A percentile compares a stretch with the other conserved stretches of the same genome.
These are phyloP conservation scores for Gymnocheta viridis DNA, from an alignment of 2,888 invertebrate species.

Conservation along the genomic window DNA sequence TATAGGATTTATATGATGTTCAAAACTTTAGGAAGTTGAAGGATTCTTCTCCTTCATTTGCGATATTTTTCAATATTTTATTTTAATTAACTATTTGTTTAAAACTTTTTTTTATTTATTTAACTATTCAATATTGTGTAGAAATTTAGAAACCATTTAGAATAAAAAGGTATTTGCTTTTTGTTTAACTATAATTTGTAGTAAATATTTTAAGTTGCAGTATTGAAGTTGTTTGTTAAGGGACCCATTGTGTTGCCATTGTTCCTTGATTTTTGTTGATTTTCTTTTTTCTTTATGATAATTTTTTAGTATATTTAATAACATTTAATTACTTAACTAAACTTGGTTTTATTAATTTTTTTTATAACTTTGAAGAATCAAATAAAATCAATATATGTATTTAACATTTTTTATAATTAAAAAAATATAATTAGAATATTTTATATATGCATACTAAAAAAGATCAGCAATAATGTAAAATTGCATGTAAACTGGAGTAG, in stretches of 20 bases:
- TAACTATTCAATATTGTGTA: constrained; percentile 27
- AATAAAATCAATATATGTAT: neutral
- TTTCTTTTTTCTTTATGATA: neutral
- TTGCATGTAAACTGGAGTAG: too few species aligned
- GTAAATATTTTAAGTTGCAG: constrained; percentile 19
- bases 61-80: neutral
- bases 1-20: constrained; percentile 8
- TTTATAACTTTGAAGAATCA: neutral
- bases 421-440: neutral
- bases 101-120: constrained; percentile 1
- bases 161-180: constrained; percentile 33
- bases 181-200: neutral
- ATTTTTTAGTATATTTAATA: constrained; percentile 12
- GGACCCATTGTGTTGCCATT: constrained; percentile 32
- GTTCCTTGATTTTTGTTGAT: neutral
- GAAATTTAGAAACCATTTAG: constrained; percentile 62
- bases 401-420: constrained; percentile 10
- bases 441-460: constrained; percentile 2
- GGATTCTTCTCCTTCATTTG: neutral
- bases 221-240: constrained; percentile 24
- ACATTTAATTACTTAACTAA: constrained; percentile 10
- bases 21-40: neutral
- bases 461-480: too few species aligned
- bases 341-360: neutral
- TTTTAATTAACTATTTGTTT: constrained; percentile 27